These are phyloP conservation scores for Typhlichthys eigenmanni DNA, from an alignment of 2,797 vertebrate species.

Conservation along the genomic window DNA sequence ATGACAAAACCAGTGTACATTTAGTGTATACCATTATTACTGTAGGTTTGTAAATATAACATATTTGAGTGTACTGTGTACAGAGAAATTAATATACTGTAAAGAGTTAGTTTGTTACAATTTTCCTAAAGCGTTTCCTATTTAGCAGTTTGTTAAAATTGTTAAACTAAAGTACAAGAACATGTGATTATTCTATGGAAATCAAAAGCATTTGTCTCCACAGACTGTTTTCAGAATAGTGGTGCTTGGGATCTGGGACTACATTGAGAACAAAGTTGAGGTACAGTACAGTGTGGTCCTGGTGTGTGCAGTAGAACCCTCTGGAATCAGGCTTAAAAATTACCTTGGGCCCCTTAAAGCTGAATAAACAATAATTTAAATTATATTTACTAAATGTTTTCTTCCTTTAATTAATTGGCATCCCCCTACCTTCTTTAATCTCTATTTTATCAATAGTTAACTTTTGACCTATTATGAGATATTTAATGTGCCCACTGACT, in stretches of 20 bases:
- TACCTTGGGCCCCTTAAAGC: neutral
- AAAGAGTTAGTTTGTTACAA: no score
- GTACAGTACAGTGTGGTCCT: constrained; percentile 68
- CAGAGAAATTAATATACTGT: neutral
- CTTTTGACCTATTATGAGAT: no score
- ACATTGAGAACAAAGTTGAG: constrained; percentile 99
- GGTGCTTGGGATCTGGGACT: constrained; percentile 98
- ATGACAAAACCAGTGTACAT: no score
- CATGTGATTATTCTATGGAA: neutral
- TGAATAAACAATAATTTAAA: neutral
- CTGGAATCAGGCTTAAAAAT: neutral
- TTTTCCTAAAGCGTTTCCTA: no score
- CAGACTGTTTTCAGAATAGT: constrained; percentile 95
- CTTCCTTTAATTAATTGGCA: neutral
- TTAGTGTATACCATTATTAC: no score
- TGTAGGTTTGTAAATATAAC: no score
- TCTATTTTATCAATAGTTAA: no score
- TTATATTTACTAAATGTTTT: neutral
- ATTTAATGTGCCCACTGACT: no score
- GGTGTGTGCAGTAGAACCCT: neutral
- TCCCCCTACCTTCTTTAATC: neutral
- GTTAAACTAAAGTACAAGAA: no score
- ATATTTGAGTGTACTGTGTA: neutral
- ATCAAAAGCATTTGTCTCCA: constrained; percentile 22
- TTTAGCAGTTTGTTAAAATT: neutral